A percentile compares a stretch with the other conserved stretches of the same genome.
phyloP scores from a whole-genome alignment of 2,888 invertebrate genomes.

The Callosobruchus maculatus region DNA sequence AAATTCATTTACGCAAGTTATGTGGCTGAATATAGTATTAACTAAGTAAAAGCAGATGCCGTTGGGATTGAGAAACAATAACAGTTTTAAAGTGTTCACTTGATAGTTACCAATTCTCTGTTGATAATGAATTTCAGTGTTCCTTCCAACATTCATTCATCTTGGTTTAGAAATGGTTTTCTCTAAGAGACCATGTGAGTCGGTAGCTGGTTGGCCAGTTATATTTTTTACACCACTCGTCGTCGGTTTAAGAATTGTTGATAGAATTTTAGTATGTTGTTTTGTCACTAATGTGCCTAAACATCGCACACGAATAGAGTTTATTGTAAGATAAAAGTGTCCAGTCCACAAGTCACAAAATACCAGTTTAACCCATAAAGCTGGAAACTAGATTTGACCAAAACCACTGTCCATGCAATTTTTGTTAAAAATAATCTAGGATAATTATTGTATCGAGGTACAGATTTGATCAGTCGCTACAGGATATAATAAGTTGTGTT shows the following conservation, averaged over 20 bases:
- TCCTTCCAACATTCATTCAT: not conserved
- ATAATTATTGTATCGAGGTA: too few species aligned
- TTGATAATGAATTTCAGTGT: not conserved
- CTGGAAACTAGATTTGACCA: too few species aligned
- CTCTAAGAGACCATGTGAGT: not conserved
- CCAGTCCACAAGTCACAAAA: not conserved
- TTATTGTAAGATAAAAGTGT: not conserved
- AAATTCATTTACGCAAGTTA: not conserved
- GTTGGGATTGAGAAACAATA: too few species aligned
- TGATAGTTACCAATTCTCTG: too few species aligned
- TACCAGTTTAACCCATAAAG: too few species aligned
- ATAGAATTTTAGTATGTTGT: constrained; percentile 12
- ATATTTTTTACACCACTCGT: constrained; percentile 24
- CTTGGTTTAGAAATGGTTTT: not conserved
- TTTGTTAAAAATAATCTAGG: too few species aligned
- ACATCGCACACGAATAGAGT: not conserved
- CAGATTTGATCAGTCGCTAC: too few species aligned
- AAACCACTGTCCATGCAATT: too few species aligned
- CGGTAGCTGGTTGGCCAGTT: not conserved
- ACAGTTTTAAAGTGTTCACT: too few species aligned
- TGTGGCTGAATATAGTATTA: too few species aligned
- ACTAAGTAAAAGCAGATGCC: too few species aligned
- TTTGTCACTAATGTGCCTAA: not conserved
- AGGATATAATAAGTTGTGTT: too few species aligned
- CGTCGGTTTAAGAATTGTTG: constrained; percentile 8